These are phyloP conservation scores for Setophaga coronata DNA, from an alignment of 2,113 vertebrate genomes.

Conservation along the genomic window DNA sequence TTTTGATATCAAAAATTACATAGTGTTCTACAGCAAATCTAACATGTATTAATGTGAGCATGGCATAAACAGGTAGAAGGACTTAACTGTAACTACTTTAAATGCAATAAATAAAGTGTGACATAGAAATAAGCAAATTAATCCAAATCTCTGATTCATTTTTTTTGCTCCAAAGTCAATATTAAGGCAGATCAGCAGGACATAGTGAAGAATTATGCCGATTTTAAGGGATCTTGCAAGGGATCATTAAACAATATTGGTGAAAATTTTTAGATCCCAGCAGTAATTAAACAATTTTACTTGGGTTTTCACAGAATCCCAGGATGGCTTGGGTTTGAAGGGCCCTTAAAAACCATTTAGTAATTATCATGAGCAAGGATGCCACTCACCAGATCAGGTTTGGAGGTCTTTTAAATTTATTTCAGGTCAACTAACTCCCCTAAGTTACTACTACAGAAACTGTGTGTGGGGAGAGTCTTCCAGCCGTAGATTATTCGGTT, in stretches of 20 bases:
- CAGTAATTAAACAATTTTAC: not conserved
- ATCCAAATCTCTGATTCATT: not conserved
- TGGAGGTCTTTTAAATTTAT: not conserved
- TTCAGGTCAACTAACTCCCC: not conserved
- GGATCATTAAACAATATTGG: not conserved
- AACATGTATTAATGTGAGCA: not conserved
- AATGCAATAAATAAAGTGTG: not conserved
- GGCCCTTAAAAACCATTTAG: not conserved
- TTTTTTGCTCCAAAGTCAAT: not conserved
- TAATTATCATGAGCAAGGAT: not conserved
- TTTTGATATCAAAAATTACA: not conserved
- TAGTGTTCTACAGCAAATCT: not conserved
- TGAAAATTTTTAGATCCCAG: not conserved
- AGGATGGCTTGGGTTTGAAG: not conserved
- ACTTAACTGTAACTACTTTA: not conserved
- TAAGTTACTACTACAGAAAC: not conserved
- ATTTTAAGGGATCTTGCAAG: not conserved
- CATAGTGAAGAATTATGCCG: not conserved
- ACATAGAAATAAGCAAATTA: not conserved
- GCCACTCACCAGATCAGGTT: not conserved
- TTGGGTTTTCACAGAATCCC: not conserved
- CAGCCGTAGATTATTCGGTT: not conserved
- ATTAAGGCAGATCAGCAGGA: not conserved
- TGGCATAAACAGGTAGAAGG: not conserved
- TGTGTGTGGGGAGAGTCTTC: not conserved